phyloP scores from a whole-genome alignment of 2,888 invertebrate genomes.

The Stenodema calcarata region DNA sequence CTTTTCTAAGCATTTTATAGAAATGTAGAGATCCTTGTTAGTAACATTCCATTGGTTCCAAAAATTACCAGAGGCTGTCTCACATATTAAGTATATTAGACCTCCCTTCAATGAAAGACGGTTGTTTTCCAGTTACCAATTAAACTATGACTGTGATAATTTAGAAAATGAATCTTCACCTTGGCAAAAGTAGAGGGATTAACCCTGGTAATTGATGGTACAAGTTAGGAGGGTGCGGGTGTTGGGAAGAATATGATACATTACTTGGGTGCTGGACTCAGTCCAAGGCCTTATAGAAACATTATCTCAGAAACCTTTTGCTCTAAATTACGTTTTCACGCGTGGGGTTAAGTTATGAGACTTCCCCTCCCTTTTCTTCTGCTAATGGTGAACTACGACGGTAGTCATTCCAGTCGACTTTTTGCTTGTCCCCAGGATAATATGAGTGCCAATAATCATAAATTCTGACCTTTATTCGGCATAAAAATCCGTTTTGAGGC shows the following conservation, averaged over 20 bases:
- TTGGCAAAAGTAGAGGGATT: not conserved
- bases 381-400: not conserved
- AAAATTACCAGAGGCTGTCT: too few relatives aligned
- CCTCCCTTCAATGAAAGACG: too few relatives aligned
- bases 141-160: not conserved
- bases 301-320: conserved; percentile 19
- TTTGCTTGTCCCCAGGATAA: not conserved
- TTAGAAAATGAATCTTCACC: not conserved
- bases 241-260: conserved; percentile 16
- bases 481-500: too few relatives aligned
- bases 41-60: too few relatives aligned
- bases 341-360: not conserved
- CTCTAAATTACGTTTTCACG: conserved; percentile 15
- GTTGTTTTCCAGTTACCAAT: not conserved
- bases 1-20: too few relatives aligned
- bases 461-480: too few relatives aligned
- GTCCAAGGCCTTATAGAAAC: conserved; percentile 34
- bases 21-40: too few relatives aligned
- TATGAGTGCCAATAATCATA: too few relatives aligned
- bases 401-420: not conserved
- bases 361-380: not conserved
- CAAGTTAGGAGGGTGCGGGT: not conserved
- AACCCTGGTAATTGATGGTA: conserved; percentile 9
- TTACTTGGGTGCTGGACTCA: conserved; percentile 6
- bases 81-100: too few relatives aligned